Evolutionary conservation across 2,797 vertebrate genomes (phyloP), one percentile per base, ranked within the genome.

Genomic region (Sebastes jordani): DNA sequence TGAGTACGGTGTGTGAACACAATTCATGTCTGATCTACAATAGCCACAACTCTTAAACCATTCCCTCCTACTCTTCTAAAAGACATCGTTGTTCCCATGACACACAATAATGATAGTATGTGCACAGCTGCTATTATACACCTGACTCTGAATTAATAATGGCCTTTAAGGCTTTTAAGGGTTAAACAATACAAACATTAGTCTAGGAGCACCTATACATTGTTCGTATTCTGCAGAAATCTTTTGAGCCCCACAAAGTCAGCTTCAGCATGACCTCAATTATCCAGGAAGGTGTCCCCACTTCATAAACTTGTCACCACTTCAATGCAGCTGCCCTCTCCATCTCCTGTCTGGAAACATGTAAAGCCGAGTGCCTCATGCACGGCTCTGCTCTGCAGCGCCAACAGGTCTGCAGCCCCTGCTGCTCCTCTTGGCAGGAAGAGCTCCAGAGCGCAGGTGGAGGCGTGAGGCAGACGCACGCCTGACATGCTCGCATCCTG

Each of bases 321-420:
- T 16, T 70, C n/a, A 13, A 5, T 34, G 22, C 20, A 11, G 55
- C 32, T 5, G 14, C 52, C 14, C 11, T 64, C 69, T 78, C 20
- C 5, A 4, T 58, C 30, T 52, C n/a, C 25, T 34, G 30, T 30
- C 14, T 69, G 62, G 14, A 84, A 25, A 18, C 6, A 2, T 9
- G 82, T 81, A 29, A 88, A 92, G 16, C 73, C 86, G 18, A 49
- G 49, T 6, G 87, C 76, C 27, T 87, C 83, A 0, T 60, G 82
- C 32, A 95, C 65, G 3, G 93, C 89, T 92, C 77, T 90, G 60
- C 82, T 85, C 63, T 95, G 84, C 84, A 95, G 76, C 4, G 1
- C 46, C 66, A 86, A n/a, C 71, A 95, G 84, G 22, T 88, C 89
- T 18, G 1, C 68, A n/a, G 83, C 32, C 30, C 59, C 69, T 5